Percentiles rank a stretch among this genome's conserved stretches.
Evolutionary conservation across 30 jellyfish, hydroid and myxozoan genomes (phyloP).

Genomic region (Hydractinia echinata): DNA sequence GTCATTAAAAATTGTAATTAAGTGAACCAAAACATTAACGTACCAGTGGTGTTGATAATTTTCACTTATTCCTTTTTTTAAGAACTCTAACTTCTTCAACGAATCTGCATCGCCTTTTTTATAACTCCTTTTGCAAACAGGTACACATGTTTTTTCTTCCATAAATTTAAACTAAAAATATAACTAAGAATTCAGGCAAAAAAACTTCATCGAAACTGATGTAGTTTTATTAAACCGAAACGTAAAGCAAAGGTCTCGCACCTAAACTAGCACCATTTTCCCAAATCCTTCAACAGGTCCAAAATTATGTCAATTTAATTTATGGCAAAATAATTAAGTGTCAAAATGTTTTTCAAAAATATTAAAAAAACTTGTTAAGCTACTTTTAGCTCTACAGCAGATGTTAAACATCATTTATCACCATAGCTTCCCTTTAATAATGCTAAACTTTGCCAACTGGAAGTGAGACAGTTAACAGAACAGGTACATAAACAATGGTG

Average conservation of each 20-base stretch:
- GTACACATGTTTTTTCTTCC: constrained; percentile 42
- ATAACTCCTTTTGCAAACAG: constrained; percentile 58
- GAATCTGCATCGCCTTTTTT: constrained; percentile 40
- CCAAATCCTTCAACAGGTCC: neutral
- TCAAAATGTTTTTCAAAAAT: no score
- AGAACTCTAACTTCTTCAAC: constrained; percentile 53
- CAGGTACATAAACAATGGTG: no score
- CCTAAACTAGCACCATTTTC: neutral
- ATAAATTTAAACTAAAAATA: constrained; percentile 48
- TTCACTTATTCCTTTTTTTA: constrained; percentile 64
- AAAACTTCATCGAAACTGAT: no score
- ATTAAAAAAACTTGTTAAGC: no score
- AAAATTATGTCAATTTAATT: no score
- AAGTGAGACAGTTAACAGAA: no score
- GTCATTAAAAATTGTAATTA: neutral
- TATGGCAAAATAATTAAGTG: no score
- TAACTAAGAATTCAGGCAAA: neutral
- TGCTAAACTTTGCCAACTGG: no score
- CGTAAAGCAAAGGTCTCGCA: neutral
- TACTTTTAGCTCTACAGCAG: no score
- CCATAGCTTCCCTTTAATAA: no score
- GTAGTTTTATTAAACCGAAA: no score
- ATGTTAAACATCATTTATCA: no score
- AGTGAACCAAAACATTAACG: constrained; percentile 9
- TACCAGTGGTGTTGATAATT: constrained; percentile 94